phyloP scores from a whole-genome alignment of 2,888 invertebrate genomes.

The Neria commutata region DNA sequence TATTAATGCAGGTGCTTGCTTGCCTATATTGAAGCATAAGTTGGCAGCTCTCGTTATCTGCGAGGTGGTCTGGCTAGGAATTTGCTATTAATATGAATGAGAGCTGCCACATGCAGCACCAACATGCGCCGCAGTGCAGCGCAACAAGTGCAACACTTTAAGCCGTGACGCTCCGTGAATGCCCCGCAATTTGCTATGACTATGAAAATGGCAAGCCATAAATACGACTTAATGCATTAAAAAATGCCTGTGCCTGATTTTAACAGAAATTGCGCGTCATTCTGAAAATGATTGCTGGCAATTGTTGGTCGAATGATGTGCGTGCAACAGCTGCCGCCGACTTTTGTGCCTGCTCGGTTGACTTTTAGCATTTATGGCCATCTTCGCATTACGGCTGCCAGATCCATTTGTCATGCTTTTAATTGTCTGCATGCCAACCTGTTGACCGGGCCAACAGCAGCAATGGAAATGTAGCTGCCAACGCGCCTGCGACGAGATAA shows the following conservation, averaged over 20 bases:
- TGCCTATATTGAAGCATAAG: no score
- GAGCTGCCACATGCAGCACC: no score
- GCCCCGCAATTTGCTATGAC: no score
- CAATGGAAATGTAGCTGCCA: conserved; percentile 47
- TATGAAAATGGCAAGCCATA: no score
- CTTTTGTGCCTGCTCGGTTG: not conserved
- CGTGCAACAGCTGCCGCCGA: conserved; percentile 6
- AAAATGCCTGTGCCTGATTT: not conserved
- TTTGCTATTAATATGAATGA: no score
- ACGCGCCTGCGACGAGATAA: not conserved
- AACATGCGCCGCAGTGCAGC: no score
- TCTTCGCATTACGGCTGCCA: conserved; percentile 41
- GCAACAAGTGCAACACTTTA: no score
- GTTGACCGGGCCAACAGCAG: conserved; percentile 43
- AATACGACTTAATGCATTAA: not conserved
- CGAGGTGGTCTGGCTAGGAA: no score
- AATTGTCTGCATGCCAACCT: conserved; percentile 51
- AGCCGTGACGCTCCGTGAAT: conserved; percentile 49
- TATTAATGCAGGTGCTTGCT: no score
- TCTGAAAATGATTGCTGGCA: conserved; percentile 18
- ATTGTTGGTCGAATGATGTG: conserved; percentile 29
- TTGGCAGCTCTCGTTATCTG: no score
- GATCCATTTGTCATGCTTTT: conserved; percentile 56
- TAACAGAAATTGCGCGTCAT: not conserved
- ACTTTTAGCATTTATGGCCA: not conserved